Percentiles rank a stretch among this genome's conserved stretches.
Evolutionary conservation across 2,113 vertebrate species (phyloP).

Genomic region (Progne subis): DNA sequence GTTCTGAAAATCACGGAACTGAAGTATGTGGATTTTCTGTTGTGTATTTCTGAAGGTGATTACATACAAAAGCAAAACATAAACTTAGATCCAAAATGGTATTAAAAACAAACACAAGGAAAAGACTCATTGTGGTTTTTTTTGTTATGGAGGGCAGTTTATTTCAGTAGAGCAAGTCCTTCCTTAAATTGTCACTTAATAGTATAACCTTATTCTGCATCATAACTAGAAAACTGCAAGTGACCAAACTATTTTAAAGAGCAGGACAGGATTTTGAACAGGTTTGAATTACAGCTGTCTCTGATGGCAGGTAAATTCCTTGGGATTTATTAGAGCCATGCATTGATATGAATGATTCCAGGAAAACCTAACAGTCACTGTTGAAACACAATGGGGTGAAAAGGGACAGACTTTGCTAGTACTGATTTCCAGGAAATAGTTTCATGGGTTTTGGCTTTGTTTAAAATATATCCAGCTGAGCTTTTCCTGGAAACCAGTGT

Average conservation of each 20-base stretch:
- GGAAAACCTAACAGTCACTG: background rate
- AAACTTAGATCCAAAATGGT: background rate
- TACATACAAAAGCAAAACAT: background rate
- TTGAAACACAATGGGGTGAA: conserved; percentile 1
- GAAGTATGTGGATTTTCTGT: background rate
- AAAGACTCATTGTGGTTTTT: background rate
- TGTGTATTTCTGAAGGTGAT: background rate
- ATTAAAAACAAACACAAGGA: background rate
- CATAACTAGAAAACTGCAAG: background rate
- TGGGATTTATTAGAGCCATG: background rate
- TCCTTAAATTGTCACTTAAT: background rate
- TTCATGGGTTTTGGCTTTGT: background rate
- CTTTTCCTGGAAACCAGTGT: conserved; percentile 43
- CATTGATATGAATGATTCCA: background rate
- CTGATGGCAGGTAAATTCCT: background rate
- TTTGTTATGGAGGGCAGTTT: background rate
- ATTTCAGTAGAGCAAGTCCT: background rate
- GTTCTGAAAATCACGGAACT: background rate
- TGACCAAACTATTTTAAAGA: background rate
- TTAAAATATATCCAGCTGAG: background rate
- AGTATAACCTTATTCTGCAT: background rate
- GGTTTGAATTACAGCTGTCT: background rate
- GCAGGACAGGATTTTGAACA: background rate
- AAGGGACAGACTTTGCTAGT: background rate
- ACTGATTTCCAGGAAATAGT: conserved; percentile 19